Conservation (phyloP, 2,113 vertebrate species). For the Dunckerocampus dactyliophorus region DNA sequence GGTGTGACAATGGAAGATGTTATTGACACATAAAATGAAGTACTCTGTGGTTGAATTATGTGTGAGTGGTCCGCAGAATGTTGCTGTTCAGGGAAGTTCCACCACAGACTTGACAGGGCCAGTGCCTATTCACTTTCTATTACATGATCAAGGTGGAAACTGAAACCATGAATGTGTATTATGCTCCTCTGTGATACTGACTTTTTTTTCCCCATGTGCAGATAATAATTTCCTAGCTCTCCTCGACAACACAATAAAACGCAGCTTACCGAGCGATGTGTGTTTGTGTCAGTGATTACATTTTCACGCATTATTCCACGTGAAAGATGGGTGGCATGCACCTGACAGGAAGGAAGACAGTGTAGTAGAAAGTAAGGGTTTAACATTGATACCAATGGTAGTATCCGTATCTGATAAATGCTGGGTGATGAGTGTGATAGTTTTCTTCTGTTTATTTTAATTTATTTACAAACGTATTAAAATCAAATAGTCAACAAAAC, state of each 20-base stretch:
- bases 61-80: background rate
- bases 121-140: slow-evolving; percentile 73
- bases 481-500: no score
- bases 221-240: slow-evolving; percentile 61
- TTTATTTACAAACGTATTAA: no score
- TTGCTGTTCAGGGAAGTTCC: slow-evolving; percentile 37
- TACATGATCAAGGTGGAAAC: slow-evolving; percentile 58
- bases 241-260: slow-evolving; percentile 59
- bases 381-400: no score
- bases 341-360: no score
- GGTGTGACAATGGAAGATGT: slow-evolving; percentile 1
- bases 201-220: slow-evolving; percentile 58
- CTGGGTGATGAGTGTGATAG: no score
- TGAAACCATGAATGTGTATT: slow-evolving; percentile 64
- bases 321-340: no score
- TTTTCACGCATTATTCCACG: background rate
- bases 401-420: no score
- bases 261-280: slow-evolving; percentile 34
- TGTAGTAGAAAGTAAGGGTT: no score
- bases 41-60: no score
- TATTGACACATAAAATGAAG: no score
- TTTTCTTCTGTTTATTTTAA: no score
- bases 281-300: background rate
- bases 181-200: slow-evolving; percentile 70
- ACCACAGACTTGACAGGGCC: slow-evolving; percentile 38